phyloP scores from a whole-genome alignment of 1,140 invertebrate species.

The Phortica variegata region DNA sequence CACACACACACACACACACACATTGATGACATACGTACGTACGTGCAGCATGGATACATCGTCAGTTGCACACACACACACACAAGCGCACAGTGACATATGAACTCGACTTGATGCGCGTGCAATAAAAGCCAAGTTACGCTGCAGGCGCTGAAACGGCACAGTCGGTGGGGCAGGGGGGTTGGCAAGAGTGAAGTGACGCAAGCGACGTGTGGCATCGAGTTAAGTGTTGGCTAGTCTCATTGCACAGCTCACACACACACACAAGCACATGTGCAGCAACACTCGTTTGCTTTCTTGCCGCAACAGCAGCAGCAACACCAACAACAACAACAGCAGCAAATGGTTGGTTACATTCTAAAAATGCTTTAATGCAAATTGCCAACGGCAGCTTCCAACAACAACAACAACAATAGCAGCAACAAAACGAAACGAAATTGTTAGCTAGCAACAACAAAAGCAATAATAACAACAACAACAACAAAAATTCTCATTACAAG shows the following conservation, averaged over 20 bases:
- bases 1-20: constrained; percentile 15
- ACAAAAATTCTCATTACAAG: constrained; percentile 49
- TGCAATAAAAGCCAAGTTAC: constrained; percentile 1
- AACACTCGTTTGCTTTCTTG: constrained; percentile 2
- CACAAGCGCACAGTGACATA: neutral
- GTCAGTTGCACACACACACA: constrained; percentile 35
- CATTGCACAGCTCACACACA: constrained; percentile 1
- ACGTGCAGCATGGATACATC: too few species aligned
- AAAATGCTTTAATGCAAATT: constrained; percentile 46
- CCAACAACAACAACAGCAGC: constrained; percentile 3
- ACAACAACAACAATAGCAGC: constrained; percentile 14
- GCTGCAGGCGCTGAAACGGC: too few species aligned
- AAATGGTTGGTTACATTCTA: too few species aligned
- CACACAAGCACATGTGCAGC: too few species aligned
- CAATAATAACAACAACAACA: constrained; percentile 14
- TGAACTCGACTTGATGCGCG: constrained; percentile 1
- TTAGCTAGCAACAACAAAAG: too few species aligned
- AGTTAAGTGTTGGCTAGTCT: constrained; percentile 15
- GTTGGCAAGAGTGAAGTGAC: too few species aligned
- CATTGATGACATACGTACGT: constrained; percentile 23
- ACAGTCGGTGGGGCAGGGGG: too few species aligned
- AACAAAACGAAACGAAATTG: too few species aligned
- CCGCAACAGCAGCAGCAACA: constrained; percentile 11
- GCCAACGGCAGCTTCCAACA: constrained; percentile 31
- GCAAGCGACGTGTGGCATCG: too few species aligned